A percentile compares a stretch with the other conserved stretches of the same genome.
Conservation (phyloP, 2,888 invertebrate species). For the Hirtodrosophila cameraria region DNA sequence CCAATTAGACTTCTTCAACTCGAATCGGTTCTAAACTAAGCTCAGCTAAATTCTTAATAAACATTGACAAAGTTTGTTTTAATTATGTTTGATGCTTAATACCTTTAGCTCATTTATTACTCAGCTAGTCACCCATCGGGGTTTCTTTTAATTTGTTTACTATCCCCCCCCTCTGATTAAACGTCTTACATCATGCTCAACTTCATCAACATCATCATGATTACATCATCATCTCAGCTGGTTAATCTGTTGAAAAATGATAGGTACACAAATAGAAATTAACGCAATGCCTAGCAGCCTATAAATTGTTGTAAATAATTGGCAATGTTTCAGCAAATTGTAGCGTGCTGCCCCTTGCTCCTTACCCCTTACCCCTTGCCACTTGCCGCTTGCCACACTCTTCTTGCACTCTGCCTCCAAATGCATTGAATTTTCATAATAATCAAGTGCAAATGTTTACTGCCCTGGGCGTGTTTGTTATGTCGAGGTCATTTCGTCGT, state of each 20-base stretch:
- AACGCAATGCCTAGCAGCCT: constrained; percentile 15
- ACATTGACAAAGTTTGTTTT: too few relatives aligned
- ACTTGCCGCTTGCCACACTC: not conserved
- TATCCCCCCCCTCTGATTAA: not conserved
- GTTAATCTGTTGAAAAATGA: constrained; percentile 48
- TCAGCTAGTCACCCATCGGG: constrained; percentile 8
- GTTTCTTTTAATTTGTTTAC: constrained; percentile 12
- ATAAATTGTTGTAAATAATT: constrained; percentile 53
- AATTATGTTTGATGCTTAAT: too few relatives aligned
- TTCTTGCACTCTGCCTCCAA: not conserved
- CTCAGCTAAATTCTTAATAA: too few relatives aligned
- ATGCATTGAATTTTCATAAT: constrained; percentile 11
- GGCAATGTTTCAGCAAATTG: constrained; percentile 62
- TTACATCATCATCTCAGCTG: constrained; percentile 68
- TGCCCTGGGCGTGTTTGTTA: constrained; percentile 3
- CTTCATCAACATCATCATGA: constrained; percentile 3
- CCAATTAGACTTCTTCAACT: too few relatives aligned
- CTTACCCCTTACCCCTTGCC: not conserved
- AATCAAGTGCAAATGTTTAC: constrained; percentile 8
- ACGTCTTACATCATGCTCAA: constrained; percentile 38
- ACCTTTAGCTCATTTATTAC: not conserved
- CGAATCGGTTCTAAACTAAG: too few relatives aligned
- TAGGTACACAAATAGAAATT: constrained; percentile 45
- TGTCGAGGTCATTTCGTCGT: constrained; percentile 16
- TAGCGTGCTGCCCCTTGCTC: constrained; percentile 3